A percentile compares a stretch with the other conserved stretches of the same genome.
These are phyloP conservation scores for Elephantulus edwardii DNA, from an alignment of 2,113 vertebrate species.

Conservation along the genomic window DNA sequence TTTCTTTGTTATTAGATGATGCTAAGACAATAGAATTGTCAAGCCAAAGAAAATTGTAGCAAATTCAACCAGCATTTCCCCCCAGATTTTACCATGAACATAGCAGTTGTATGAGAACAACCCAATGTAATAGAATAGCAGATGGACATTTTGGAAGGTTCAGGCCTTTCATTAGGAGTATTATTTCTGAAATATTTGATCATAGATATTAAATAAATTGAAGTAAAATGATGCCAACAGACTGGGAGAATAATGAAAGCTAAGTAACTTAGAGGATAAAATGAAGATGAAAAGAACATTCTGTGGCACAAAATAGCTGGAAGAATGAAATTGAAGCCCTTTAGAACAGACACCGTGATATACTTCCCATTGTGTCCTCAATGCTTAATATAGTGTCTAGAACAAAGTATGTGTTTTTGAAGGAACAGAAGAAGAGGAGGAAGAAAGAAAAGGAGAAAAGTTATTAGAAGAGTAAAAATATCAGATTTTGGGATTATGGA, in stretches of 20 bases:
- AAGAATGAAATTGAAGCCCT: background rate
- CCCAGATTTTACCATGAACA: background rate
- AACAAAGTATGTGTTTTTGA: background rate
- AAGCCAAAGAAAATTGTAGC: background rate
- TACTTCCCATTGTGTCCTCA: background rate
- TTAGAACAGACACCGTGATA: fast-evolving
- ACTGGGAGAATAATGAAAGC: background rate
- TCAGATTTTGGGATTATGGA: background rate
- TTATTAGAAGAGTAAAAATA: background rate
- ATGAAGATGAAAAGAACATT: background rate
- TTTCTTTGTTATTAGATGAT: background rate
- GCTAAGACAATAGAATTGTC: background rate
- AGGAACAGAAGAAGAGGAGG: too few relatives aligned
- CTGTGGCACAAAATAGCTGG: background rate
- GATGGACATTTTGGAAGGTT: background rate
- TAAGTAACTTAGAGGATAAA: background rate
- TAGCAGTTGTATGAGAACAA: background rate
- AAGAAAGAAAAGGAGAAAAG: too few relatives aligned
- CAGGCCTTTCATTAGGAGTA: background rate
- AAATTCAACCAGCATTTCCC: background rate
- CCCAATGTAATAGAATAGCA: background rate
- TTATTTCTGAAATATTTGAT: constrained; percentile 25
- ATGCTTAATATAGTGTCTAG: background rate
- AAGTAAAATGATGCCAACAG: background rate
- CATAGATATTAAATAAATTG: background rate